A percentile compares a stretch with the other conserved stretches of the same genome.
These are phyloP conservation scores for Poecilus cupreus DNA, from an alignment of 2,888 invertebrate species.

Conservation along the genomic window DNA sequence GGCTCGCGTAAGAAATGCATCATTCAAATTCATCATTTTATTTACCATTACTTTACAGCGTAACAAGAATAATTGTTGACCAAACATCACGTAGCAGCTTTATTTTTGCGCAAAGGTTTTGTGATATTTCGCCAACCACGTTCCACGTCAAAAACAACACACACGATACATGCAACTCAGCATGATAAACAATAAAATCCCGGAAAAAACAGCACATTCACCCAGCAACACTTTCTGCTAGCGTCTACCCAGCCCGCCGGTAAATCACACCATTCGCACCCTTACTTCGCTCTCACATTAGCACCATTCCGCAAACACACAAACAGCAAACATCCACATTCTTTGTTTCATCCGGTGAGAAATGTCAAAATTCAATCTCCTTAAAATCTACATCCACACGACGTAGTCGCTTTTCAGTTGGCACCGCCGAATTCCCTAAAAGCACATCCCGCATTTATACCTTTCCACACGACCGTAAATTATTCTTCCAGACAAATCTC, in stretches of 20 bases:
- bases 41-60: too few species aligned
- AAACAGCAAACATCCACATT: neutral
- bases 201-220: neutral
- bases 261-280: neutral
- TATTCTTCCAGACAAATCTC: constrained; percentile 58
- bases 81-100: neutral
- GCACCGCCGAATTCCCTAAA: constrained; percentile 33
- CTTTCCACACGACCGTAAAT: constrained; percentile 52
- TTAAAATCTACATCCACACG: neutral
- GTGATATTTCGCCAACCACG: neutral
- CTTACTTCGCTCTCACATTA: neutral
- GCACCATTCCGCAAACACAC: neutral
- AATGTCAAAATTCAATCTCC: constrained; percentile 13
- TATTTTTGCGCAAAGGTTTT: neutral
- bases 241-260: neutral
- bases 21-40: too few species aligned
- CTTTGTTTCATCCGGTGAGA: neutral
- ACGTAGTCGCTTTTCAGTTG: neutral
- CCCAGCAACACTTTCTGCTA: neutral
- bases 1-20: too few species aligned
- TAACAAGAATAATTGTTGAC: too few species aligned
- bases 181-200: neutral
- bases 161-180: neutral
- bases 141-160: neutral
- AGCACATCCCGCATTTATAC: constrained; percentile 47